Conservation (phyloP, 2,888 invertebrate species). For the Spisula solida region DNA sequence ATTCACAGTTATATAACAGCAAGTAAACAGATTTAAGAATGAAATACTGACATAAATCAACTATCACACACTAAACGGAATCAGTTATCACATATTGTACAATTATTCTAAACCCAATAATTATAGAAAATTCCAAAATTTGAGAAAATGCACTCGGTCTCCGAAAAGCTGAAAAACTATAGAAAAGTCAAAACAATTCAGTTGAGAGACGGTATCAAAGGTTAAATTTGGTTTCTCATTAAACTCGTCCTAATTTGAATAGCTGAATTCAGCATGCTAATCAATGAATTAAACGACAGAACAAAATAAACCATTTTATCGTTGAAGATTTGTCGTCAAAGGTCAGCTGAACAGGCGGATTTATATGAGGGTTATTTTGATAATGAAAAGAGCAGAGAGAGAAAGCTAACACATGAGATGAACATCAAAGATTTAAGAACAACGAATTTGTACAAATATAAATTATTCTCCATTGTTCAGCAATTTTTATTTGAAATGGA, state of each 20-base stretch:
- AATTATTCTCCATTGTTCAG: constrained; percentile 51
- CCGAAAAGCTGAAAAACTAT: background rate
- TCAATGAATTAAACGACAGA: constrained; percentile 37
- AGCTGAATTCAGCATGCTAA: constrained; percentile 47
- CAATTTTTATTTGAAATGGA: constrained; percentile 53
- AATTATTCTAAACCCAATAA: background rate
- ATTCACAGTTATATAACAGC: background rate
- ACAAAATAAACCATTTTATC: constrained; percentile 50
- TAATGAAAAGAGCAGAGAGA: constrained; percentile 54
- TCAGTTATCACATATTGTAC: background rate
- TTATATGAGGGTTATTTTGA: constrained; percentile 48
- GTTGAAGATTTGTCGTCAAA: constrained; percentile 46
- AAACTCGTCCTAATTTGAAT: constrained; percentile 48
- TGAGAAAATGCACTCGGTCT: background rate
- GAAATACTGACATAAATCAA: background rate
- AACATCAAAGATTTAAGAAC: constrained; percentile 48
- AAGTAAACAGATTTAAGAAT: background rate
- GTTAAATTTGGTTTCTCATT: constrained; percentile 41
- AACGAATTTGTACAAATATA: constrained; percentile 44
- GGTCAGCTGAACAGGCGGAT: constrained; percentile 44
- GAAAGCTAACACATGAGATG: constrained; percentile 52
- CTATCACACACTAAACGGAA: background rate
- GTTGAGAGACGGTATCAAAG: constrained; percentile 6
- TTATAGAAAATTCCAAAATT: background rate
- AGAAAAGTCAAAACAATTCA: constrained; percentile 24